Base-by-base conservation (phyloP, 35 echinoderm and acorn worm genomes). In the Apostichopus japonicus region DNA sequence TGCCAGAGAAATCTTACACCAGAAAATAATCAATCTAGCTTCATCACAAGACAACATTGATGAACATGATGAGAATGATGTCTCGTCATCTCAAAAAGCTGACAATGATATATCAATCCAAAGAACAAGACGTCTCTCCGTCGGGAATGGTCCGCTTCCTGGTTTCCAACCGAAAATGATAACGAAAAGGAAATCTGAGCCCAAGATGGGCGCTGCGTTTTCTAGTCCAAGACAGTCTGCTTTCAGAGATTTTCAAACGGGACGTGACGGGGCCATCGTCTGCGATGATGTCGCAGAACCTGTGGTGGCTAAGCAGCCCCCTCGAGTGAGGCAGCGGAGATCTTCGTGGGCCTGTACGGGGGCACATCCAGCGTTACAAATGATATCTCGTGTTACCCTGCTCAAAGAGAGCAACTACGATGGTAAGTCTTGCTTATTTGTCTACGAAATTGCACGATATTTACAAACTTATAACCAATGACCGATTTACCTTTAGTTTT, bases 1-100 rank as follows among this genome's bases (percentile, higher is more conserved):
- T 87, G 86, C 86, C 17, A 87, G 86, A 57, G 86, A 87, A 87
- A 87, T 87, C n/a, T 24, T 87, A 8, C 86, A 87, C 57, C 86
- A 87, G 24, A 62, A 87, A 51, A 65, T 87, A 63, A 71, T 87
- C 23, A 53, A 87, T 7, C 63, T 87, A 10, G 86, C 86, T 24
- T 87, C 86, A 7, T 87, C 86, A 27, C 86, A 87, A 21, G 86
- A 87, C 86, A 87, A 57, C n/a, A 87, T 87, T 6, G 56, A 87
- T 24, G 86, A 87, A 87, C 58, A 87, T 10, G 63, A 87, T 23
- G 86, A 87, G 27, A 5, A 19, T 19, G 86, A 87, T 8, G 63
- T 10, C 58, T 10, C 78, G 14, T 4, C 78, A 79, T 11, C 11
- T 87, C 11, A 10, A 6, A 87, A 56, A 52, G 23, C 58, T 27